A percentile compares a stretch with the other conserved stretches of the same genome.
These are phyloP conservation scores for Empis livida DNA, from an alignment of 2,888 invertebrate species.

Conservation along the genomic window DNA sequence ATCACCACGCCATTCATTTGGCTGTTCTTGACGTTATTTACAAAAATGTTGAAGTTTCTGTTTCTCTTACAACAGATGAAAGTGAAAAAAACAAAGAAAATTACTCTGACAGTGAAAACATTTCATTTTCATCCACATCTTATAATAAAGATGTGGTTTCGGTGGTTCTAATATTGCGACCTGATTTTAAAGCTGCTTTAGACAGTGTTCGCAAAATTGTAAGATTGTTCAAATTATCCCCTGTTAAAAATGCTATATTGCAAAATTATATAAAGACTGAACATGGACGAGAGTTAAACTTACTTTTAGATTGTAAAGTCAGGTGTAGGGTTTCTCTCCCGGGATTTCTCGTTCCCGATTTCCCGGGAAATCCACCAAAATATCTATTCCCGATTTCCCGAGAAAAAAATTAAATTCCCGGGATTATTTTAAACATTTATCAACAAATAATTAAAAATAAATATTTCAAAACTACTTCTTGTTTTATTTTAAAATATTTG, in stretches of 20 bases:
- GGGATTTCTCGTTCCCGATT: not conserved
- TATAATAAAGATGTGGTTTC: not conserved
- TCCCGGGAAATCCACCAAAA: not conserved
- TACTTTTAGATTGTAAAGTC: too few species aligned
- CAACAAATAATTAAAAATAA: not conserved
- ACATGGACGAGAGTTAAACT: too few species aligned
- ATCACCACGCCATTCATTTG: not conserved
- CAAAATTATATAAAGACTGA: too few species aligned
- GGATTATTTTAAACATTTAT: not conserved
- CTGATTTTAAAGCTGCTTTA: too few species aligned
- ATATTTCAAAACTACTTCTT: too few species aligned
- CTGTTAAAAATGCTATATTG: too few species aligned
- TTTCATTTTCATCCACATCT: not conserved
- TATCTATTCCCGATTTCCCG: not conserved
- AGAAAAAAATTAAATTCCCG: not conserved
- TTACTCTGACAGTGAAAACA: not conserved
- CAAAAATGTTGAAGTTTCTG: not conserved
- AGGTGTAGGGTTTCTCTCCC: not conserved
- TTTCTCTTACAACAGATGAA: not conserved
- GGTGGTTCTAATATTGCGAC: too few species aligned
- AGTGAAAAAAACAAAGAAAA: not conserved
- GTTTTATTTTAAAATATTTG: too few species aligned
- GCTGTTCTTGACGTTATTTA: not conserved
- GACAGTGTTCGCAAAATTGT: too few species aligned
- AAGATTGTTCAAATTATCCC: too few species aligned